Evolutionary conservation across 2,113 vertebrate genomes (phyloP), one percentile per base, ranked within the genome.

Genomic region (Origma solitaria): DNA sequence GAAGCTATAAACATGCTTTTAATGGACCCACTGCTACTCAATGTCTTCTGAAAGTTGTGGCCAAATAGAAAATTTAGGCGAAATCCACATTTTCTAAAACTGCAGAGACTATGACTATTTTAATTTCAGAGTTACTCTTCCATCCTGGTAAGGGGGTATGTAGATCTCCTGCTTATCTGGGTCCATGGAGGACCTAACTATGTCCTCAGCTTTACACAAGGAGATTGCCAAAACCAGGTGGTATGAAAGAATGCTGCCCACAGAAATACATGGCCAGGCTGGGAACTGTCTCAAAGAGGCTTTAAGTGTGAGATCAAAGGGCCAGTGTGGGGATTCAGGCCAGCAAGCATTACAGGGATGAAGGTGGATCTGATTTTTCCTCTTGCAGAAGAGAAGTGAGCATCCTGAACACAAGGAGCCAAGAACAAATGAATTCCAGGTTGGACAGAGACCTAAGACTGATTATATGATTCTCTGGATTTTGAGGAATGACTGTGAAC

Each of bases 401-500:
- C 0, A 0, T 89, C 27, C 35, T 75, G 33, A 91, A 86, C 28
- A 77, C 54, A 65, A 53, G 13, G 16, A 89, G 90, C 72, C 90
- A 96, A 78, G 72, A 86, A 86, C 37, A 92, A 91, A 89, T 33
- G 23, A 96, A 75, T 75, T 35, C 89, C 83, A 86, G 33, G 35
- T 25, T 84, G 33, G 81, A 56, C 69, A 82, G 60, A 91, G 69
- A 70, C 38, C 50, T 66, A 83, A 86, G n/a, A 54, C 35, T 84
- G 38, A 84, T 86, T 75, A 38, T 45, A 5, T 66, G 56, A 91
- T 89, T 71, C 54, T 84, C 60, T 70, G 60, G 60, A 89, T 92
- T 87, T 96, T 64, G 78, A 78, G 69, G 47, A 94, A 88, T 77
- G 80, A 83, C 54, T 66, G n/a, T 70, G 84, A 95, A 81, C 92